phyloP scores from a whole-genome alignment of 2,888 invertebrate species.

The Drosophila subsilvestris region DNA sequence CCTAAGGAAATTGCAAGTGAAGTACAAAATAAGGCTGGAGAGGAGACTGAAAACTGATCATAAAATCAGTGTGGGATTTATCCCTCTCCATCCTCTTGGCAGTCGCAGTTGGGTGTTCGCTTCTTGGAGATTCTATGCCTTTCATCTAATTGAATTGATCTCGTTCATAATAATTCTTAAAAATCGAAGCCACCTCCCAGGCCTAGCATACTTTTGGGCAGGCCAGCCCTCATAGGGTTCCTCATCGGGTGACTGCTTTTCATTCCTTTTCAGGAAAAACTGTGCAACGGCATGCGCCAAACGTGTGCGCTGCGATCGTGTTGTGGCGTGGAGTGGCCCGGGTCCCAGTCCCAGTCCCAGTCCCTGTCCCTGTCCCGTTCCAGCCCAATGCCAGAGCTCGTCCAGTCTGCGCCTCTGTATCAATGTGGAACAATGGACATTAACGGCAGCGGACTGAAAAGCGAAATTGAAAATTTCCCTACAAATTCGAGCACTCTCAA shows the following conservation, averaged over 20 bases:
- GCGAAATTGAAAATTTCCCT: constrained; percentile 47
- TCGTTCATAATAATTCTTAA: too few species aligned
- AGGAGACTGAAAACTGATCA: too few species aligned
- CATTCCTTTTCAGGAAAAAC: background rate
- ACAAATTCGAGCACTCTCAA: constrained; percentile 30
- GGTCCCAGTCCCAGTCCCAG: constrained; percentile 33
- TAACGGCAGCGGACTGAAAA: constrained; percentile 10
- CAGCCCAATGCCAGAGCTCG: background rate
- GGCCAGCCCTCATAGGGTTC: background rate
- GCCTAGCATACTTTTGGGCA: constrained; percentile 27
- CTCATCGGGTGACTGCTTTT: background rate
- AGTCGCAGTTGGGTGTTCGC: too few species aligned
- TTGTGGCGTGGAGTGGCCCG: constrained; percentile 40
- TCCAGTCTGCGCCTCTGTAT: background rate
- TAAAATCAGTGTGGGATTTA: too few species aligned
- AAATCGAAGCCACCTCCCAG: background rate
- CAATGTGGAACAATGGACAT: background rate
- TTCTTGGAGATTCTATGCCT: too few species aligned
- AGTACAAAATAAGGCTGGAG: too few species aligned
- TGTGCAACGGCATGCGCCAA: constrained; percentile 57
- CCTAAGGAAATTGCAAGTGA: too few species aligned
- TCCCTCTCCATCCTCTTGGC: too few species aligned
- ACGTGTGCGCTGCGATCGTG: constrained; percentile 64
- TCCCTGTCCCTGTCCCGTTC: constrained; percentile 33
- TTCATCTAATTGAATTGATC: too few species aligned